Evolutionary conservation across 2,888 invertebrate species (phyloP).

Genomic region (Oscheius myriophilus): DNA sequence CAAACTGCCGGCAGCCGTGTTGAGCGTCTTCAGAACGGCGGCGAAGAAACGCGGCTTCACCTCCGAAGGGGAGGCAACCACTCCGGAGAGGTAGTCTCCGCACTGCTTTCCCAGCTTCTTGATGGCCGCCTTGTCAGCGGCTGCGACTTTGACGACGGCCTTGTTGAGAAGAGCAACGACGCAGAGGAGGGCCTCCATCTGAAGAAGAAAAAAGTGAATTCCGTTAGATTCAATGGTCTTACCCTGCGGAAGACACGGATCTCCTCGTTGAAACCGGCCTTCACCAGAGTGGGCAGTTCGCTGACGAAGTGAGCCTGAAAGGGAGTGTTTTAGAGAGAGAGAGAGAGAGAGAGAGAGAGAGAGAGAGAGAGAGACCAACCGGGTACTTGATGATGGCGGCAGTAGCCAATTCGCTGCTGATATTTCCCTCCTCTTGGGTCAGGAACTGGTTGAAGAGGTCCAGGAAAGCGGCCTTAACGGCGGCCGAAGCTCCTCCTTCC

Average conservation of each 20-base stretch:
- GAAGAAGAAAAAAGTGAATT: constrained; percentile 3
- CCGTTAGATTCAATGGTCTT: neutral
- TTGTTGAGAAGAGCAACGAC: constrained; percentile 13
- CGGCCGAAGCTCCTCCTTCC: constrained; percentile 2
- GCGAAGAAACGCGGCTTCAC: constrained; percentile 53
- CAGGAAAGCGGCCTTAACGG: constrained; percentile 23
- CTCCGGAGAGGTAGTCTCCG: constrained; percentile 8
- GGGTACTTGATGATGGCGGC: constrained; percentile 33
- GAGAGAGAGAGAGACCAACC: neutral
- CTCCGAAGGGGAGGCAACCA: neutral
- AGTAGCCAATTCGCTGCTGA: constrained; percentile 24
- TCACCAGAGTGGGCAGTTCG: constrained; percentile 39
- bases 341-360: neutral
- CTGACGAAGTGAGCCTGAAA: constrained; percentile 41
- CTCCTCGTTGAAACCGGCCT: constrained; percentile 50
- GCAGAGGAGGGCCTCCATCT: constrained; percentile 31
- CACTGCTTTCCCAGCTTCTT: constrained; percentile 20
- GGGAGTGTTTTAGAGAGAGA: neutral
- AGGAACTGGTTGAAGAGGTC: constrained; percentile 31
- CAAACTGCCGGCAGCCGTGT: neutral
- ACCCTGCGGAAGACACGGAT: constrained; percentile 53
- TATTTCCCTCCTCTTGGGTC: constrained; percentile 27
- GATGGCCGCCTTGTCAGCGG: neutral
- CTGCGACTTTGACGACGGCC: neutral
- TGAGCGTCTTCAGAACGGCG: constrained; percentile 43